Percentiles rank a stretch among this genome's conserved stretches.
Conservation (phyloP, 1,140 invertebrate species). For the Microvelia longipes region DNA sequence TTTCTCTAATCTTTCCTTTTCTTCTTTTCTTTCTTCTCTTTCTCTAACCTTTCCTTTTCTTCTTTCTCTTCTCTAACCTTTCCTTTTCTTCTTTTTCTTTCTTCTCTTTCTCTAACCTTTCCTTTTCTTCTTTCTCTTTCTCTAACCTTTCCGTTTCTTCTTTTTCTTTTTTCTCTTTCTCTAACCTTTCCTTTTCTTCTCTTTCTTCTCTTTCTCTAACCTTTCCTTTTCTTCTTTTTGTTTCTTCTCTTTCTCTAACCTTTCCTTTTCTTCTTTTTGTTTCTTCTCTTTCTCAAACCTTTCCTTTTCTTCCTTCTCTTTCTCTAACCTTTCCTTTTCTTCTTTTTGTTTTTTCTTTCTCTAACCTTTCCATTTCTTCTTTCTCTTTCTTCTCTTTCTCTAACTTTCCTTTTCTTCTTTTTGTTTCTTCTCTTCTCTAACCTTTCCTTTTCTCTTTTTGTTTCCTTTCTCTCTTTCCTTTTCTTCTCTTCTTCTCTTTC, state of each 20-base stretch:
- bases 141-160: conserved; percentile 16
- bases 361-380: conserved; percentile 14
- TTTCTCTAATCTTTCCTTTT: conserved; percentile 7
- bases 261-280: conserved; percentile 22
- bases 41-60: conserved; percentile 10
- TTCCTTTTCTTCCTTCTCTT: conserved; percentile 11
- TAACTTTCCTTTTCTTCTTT: conserved; percentile 11
- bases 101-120: conserved; percentile 19
- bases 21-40: conserved; percentile 12
- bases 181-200: conserved; percentile 18
- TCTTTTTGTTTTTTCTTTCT: conserved; percentile 14
- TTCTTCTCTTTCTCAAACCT: conserved; percentile 15
- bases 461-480: conserved; percentile 13
- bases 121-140: conserved; percentile 22
- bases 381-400: conserved; percentile 13
- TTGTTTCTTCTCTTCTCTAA: conserved; percentile 7
- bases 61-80: conserved; percentile 8
- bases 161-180: conserved; percentile 20
- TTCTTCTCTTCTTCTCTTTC: conserved; percentile 13
- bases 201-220: conserved; percentile 21
- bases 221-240: conserved; percentile 19
- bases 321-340: conserved; percentile 11
- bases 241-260: conserved; percentile 15
- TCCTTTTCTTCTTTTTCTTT: conserved; percentile 18
- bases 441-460: conserved; percentile 14